phyloP scores from a whole-genome alignment of 2,113 vertebrate species.

The Campylomormyrus numenius region DNA sequence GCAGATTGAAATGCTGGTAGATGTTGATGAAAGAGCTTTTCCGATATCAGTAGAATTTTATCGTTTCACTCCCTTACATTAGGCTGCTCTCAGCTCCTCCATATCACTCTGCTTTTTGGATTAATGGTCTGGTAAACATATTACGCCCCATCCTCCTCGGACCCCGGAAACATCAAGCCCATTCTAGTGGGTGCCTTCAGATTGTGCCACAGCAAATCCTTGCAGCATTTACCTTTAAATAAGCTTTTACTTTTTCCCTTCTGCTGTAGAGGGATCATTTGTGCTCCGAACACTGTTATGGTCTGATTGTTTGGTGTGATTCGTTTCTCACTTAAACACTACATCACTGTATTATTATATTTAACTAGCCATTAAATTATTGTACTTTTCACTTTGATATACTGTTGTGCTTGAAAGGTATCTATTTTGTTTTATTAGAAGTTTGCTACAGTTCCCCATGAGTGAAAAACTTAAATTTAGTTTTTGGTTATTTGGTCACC shows the following conservation, averaged over 20 bases:
- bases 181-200: slow-evolving; percentile 15
- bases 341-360: neutral
- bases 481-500: neutral
- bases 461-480: neutral
- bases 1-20: slow-evolving; percentile 56
- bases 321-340: neutral
- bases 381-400: neutral
- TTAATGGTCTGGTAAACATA: slow-evolving; percentile 38
- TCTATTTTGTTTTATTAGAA: neutral
- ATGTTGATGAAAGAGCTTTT: slow-evolving; percentile 47
- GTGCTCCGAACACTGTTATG: neutral
- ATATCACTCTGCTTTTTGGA: slow-evolving; percentile 32
- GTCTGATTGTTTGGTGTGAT: neutral
- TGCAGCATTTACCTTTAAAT: slow-evolving; percentile 58
- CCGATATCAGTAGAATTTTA: slow-evolving; percentile 46
- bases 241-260: slow-evolving; percentile 34
- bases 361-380: neutral
- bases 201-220: slow-evolving; percentile 53
- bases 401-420: neutral
- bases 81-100: slow-evolving; percentile 38
- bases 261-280: slow-evolving; percentile 21
- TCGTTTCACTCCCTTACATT: slow-evolving; percentile 60
- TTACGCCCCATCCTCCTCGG: slow-evolving; percentile 40
- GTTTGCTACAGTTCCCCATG: neutral
- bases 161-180: slow-evolving; percentile 32